Evolutionary conservation across 2,797 vertebrate genomes (phyloP), one percentile per base, ranked within the genome.

Genomic region (Graptemys geographica): DNA sequence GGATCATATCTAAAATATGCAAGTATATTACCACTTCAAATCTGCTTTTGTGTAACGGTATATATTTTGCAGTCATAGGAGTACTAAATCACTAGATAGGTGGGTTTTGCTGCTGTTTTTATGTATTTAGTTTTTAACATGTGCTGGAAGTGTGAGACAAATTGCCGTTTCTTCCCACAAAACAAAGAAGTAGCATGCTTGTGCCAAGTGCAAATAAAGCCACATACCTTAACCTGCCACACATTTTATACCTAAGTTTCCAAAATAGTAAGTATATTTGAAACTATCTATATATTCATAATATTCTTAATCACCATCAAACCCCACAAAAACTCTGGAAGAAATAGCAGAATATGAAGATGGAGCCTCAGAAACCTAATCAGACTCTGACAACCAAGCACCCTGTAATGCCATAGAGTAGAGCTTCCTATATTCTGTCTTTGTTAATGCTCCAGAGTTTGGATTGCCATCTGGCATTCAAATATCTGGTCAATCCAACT

Each of bases 191-290:
- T 19, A 37, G 21, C n/a, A 19, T 4, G 12, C 3, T 1, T 53
- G 83, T 90, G 87, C 80, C 44, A 84, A 51, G 52, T 33, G 88
- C 4, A 83, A 90, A 59, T 8, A 86, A 51, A 87, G n/a, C 83
- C 49, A 55, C 76, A 49, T 5, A 94, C 49, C 53, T 4, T 55
- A 88, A 53, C 3, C 0, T 0, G 10, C 19, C 19, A 72, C 10
- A n/a, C 1, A 7, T 56, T 89, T 91, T 87, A 79, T 57, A 78
- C 44, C 56, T 13, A 84, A 83, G 53, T 78, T 62, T 96, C 90
- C 76, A 72, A 49, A 15, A 74, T 0, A 57, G 33, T 5, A 88
- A 79, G 15, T 49, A 56, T 31, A 76, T 76, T 76, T 74, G 31
- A 65, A 65, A 47, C 37, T 87, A 59, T 6, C 0, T 28, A 89